A percentile compares a stretch with the other conserved stretches of the same genome.
phyloP scores from a whole-genome alignment of 2,797 vertebrate genomes.

The Platyrinchus mystaceus region DNA sequence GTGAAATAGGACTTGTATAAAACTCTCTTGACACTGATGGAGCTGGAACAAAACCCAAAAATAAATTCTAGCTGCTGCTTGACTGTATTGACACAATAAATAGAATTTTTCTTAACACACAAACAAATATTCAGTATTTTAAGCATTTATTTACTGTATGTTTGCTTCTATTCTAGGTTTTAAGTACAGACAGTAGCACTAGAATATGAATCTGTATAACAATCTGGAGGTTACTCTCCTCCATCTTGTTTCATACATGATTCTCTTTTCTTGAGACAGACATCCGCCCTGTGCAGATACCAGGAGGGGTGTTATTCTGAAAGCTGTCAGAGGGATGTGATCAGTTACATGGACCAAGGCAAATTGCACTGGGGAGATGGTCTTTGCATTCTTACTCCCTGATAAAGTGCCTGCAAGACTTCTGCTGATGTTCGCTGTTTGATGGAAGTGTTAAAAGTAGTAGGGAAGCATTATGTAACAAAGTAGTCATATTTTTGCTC shows the following conservation, averaged over 20 bases:
- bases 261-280: neutral
- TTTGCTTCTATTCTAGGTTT: neutral
- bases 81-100: neutral
- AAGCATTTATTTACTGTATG: neutral
- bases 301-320: neutral
- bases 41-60: neutral
- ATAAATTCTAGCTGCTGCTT: neutral
- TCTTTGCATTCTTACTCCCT: neutral
- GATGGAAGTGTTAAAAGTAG: neutral
- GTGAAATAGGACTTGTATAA: neutral
- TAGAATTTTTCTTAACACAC: neutral
- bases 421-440: neutral
- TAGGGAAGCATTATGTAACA: rapidly evolving
- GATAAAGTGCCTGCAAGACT: neutral
- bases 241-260: neutral
- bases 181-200: neutral
- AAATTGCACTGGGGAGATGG: neutral
- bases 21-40: neutral
- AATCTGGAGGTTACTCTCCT: neutral
- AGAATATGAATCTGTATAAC: neutral
- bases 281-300: neutral
- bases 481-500: neutral
- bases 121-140: neutral
- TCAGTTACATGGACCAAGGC: neutral
- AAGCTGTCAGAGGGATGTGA: neutral